Percentiles rank a stretch among this genome's conserved stretches.
These are phyloP conservation scores for Agriopis marginaria DNA, from an alignment of 2,888 invertebrate genomes.

Conservation along the genomic window DNA sequence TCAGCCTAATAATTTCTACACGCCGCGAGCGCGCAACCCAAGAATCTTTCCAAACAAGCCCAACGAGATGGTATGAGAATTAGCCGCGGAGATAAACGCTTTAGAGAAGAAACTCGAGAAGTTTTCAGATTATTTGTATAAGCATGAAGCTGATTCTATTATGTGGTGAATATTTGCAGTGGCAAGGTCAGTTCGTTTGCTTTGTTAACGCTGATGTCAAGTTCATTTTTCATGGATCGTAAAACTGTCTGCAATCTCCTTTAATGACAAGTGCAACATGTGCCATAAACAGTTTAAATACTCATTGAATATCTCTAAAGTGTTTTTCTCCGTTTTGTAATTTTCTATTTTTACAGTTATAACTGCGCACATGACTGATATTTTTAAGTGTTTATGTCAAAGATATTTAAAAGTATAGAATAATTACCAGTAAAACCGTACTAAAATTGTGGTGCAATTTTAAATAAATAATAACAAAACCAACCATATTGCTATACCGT, in stretches of 20 bases:
- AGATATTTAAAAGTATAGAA: too few species aligned
- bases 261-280: slow-evolving; percentile 23
- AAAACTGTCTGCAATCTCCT: not conserved
- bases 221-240: not conserved
- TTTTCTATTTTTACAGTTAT: slow-evolving; percentile 12
- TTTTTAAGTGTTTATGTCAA: slow-evolving; percentile 20
- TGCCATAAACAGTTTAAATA: slow-evolving; percentile 37
- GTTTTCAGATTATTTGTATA: slow-evolving; percentile 82
- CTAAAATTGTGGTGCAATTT: too few species aligned
- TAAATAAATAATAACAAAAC: too few species aligned
- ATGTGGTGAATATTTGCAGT: slow-evolving; percentile 78
- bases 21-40: slow-evolving; percentile 79
- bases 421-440: too few species aligned
- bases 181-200: not conserved
- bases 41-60: slow-evolving; percentile 79
- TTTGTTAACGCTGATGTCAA: not conserved
- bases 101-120: slow-evolving; percentile 82
- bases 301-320: slow-evolving; percentile 61
- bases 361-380: slow-evolving; percentile 47
- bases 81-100: slow-evolving; percentile 85
- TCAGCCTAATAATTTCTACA: slow-evolving; percentile 82
- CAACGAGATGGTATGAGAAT: slow-evolving; percentile 84
- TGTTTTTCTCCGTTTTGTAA: slow-evolving; percentile 63
- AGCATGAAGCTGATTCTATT: slow-evolving; percentile 87
- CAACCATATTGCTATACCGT: too few species aligned